Evolutionary conservation across 2,113 vertebrate species (phyloP).

Genomic region (Centrocercus urophasianus): DNA sequence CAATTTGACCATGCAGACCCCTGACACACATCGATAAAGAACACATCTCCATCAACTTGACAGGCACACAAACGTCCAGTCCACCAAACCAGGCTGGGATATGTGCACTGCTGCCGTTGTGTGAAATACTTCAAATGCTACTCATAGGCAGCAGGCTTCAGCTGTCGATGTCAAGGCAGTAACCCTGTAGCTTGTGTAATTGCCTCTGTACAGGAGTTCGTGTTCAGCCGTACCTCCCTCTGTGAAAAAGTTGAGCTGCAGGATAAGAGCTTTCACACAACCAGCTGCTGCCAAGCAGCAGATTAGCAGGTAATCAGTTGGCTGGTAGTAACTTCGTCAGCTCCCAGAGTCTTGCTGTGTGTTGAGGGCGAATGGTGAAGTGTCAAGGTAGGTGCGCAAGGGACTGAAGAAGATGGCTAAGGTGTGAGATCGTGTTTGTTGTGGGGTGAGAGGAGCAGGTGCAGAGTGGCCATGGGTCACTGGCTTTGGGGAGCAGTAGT

Average conservation of each 20-base stretch:
- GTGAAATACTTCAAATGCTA: slow-evolving; percentile 69
- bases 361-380: neutral
- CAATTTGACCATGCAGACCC: neutral
- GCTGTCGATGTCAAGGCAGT: slow-evolving; percentile 63
- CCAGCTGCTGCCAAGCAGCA: slow-evolving; percentile 71
- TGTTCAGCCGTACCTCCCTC: slow-evolving; percentile 68
- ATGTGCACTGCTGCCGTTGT: slow-evolving; percentile 57
- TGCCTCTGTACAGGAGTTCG: slow-evolving; percentile 71
- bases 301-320: slow-evolving; percentile 72
- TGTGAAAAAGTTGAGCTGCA: slow-evolving; percentile 72
- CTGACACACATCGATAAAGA: neutral
- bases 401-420: neutral
- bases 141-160: slow-evolving; percentile 41
- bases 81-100: slow-evolving; percentile 49
- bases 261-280: slow-evolving; percentile 70
- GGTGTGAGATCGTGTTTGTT: neutral
- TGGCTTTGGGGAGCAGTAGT: fast-evolving
- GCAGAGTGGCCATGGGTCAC: neutral
- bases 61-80: neutral
- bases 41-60: slow-evolving; percentile 35
- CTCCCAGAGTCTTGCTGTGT: slow-evolving; percentile 34
- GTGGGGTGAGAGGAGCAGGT: neutral
- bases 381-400: neutral
- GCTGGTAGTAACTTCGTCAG: slow-evolving; percentile 60
- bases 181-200: slow-evolving; percentile 68